Evolutionary conservation across 1,140 invertebrate species (phyloP).

Genomic region (Babylonia areolata): DNA sequence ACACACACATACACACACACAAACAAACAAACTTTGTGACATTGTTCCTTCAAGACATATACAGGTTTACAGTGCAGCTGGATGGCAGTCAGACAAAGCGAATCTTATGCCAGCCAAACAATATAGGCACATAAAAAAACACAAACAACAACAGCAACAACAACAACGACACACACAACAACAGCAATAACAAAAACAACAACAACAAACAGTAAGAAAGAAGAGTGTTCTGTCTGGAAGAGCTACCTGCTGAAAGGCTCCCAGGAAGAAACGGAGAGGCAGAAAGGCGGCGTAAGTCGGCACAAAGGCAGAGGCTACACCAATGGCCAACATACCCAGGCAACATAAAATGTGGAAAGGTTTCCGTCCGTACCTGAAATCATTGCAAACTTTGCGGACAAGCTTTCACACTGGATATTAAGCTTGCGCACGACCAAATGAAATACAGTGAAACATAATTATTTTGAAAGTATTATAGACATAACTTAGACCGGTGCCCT

Average conservation of each 20-base stretch:
- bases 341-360: conserved; percentile 46
- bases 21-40: background rate
- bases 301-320: conserved; percentile 43
- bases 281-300: conserved; percentile 50
- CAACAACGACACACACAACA: background rate
- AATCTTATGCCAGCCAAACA: no score
- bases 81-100: no score
- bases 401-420: no score
- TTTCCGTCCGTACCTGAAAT: conserved; percentile 61
- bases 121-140: background rate
- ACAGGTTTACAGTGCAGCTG: no score
- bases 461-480: no score
- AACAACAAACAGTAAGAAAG: background rate
- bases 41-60: no score
- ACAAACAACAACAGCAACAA: background rate
- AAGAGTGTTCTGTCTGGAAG: background rate
- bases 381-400: no score
- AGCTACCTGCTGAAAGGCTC: conserved; percentile 57
- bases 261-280: conserved; percentile 50
- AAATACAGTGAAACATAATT: no score
- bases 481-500: no score
- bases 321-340: conserved; percentile 34
- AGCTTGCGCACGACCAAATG: no score
- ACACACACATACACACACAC: conserved; percentile 19
- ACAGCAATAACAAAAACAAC: background rate